phyloP scores from a whole-genome alignment of 2,113 vertebrate genomes.

The Saimiri boliviensis region DNA sequence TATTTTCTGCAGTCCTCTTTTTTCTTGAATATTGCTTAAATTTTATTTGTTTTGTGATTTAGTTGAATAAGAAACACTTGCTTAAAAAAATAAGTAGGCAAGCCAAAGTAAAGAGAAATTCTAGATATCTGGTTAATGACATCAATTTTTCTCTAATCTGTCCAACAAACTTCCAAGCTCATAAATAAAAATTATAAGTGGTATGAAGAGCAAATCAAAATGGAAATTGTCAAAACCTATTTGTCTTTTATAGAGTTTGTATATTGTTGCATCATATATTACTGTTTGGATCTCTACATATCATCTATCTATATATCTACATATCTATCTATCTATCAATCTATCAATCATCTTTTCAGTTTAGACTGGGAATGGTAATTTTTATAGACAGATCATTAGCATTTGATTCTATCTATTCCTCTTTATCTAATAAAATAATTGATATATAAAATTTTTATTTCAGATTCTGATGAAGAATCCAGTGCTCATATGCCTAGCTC shows the following conservation, averaged over 20 bases:
- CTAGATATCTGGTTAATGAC: background rate
- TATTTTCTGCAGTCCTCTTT: background rate
- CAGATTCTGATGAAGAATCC: slow-evolving; percentile 84
- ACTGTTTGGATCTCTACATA: background rate
- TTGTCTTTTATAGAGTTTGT: background rate
- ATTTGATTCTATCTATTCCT: background rate
- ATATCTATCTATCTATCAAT: too few species aligned
- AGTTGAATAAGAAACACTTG: background rate
- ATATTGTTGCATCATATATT: background rate
- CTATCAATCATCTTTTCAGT: background rate
- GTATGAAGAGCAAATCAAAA: background rate
- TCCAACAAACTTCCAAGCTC: background rate
- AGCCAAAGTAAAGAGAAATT: background rate
- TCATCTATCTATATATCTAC: background rate
- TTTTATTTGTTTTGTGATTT: background rate
- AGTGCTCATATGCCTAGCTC: slow-evolving; percentile 78
- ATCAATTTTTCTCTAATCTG: background rate
- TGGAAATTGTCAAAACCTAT: background rate
- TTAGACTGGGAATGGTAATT: background rate
- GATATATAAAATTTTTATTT: slow-evolving; percentile 19
- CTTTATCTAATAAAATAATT: slow-evolving; percentile 17
- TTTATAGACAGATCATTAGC: background rate
- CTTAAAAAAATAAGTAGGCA: background rate
- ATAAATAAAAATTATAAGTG: background rate
- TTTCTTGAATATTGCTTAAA: background rate